These are phyloP conservation scores for Clupea harengus DNA, from an alignment of 2,113 vertebrate species.

Conservation along the genomic window DNA sequence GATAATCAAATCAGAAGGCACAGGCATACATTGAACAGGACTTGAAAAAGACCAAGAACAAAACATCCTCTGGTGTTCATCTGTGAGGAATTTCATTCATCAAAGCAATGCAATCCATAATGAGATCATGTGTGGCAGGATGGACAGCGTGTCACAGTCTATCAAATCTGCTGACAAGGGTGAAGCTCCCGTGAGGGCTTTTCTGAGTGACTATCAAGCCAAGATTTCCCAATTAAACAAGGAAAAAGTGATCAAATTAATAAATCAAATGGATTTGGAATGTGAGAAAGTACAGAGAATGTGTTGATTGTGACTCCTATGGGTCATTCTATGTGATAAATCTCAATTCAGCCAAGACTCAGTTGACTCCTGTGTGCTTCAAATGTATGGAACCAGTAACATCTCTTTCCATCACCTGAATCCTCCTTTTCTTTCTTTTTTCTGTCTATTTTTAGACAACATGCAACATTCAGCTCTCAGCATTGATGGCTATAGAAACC, in stretches of 20 bases:
- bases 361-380: too few species aligned
- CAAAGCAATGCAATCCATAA: not conserved
- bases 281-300: too few species aligned
- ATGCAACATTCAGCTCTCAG: too few species aligned
- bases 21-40: not conserved
- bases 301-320: not conserved
- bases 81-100: conserved; percentile 60
- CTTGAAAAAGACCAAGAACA: conserved; percentile 45
- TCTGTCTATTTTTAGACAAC: too few species aligned
- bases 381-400: too few species aligned
- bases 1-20: conserved; percentile 52
- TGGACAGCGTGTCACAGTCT: not conserved
- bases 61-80: conserved; percentile 34
- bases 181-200: not conserved
- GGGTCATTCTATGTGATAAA: not conserved
- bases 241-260: not conserved
- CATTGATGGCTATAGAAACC: too few species aligned
- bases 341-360: too few species aligned
- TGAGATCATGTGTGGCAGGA: not conserved
- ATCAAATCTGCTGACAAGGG: not conserved
- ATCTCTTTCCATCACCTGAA: too few species aligned
- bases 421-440: too few species aligned
- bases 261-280: not conserved
- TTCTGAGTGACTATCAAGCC: not conserved
- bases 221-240: too few species aligned